Base-by-base conservation (phyloP, 2,113 vertebrate genomes). In the Chaetops frenatus region DNA sequence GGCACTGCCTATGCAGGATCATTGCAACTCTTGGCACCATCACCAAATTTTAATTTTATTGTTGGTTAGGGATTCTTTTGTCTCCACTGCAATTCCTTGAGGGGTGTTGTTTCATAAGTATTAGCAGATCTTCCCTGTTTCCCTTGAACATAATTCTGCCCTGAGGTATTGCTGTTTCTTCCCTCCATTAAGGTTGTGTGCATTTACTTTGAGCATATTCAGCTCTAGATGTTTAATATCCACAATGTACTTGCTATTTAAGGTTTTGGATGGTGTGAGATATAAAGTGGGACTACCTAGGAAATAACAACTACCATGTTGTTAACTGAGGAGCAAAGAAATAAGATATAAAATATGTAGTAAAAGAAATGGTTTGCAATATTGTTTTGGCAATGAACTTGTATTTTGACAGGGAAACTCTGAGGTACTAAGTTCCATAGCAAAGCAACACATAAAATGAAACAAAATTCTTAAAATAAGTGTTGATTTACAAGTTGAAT, bases 21-120 rank as follows among this genome's bases (percentile, higher is more conserved):
- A 2, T 21, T 73, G 60, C 64, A 78, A 19, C 67, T 86, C 70
- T 65, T 86, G 82, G 67, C 20, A 24, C 50, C 60, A 62, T 61
- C 71, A 70, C 90, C 86, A 92, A 74, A 92, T 80, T 73, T 92
- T 92, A 73, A 85, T 91, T 87, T 93, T 76, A 69, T 90, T 93
- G 64, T 86, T 97, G 31, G 64, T 57, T 82, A 78, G 79, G 35
- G 60, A 78, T 93, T 88, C 82, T 86, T 93, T 93, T 90, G 71
- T 92, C 44, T 92, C 67, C 54, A 1, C 54, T 78, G 64, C 81
- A 70, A 20, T 94, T 81, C 72, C 82, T 92, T 36, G 62, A 88
- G 80, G 90, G 79, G 5, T 17, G 21, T 90, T 92, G 47, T 90
- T 94, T 95, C 67, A 11, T 93, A 90, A 94, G 42, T 54, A 45